Conservation (phyloP, 1,140 invertebrate species). For the Pseudomyrmex pallidus region DNA sequence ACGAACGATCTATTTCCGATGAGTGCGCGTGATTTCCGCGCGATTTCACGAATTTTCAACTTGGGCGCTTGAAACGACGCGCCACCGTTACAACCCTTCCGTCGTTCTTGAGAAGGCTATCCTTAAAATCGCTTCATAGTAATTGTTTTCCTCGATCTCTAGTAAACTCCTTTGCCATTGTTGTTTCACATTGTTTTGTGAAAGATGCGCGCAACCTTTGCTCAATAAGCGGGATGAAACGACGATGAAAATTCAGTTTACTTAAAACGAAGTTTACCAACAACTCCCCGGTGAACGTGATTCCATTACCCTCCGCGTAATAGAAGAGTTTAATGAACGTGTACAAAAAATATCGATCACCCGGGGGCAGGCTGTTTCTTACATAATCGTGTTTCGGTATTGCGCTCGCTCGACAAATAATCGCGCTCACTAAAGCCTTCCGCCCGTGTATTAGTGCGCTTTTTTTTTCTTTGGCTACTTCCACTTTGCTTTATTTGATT, state of each 20-base stretch:
- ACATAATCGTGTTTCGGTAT: background rate
- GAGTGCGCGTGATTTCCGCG: conserved; percentile 20
- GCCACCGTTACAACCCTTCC: background rate
- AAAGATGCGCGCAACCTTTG: background rate
- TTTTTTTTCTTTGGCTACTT: background rate
- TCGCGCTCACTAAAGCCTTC: background rate
- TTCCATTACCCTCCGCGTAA: background rate
- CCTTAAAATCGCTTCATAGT: background rate
- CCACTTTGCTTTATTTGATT: background rate
- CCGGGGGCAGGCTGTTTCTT: background rate
- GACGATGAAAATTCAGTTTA: background rate
- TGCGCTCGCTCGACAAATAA: background rate
- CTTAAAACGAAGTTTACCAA: conserved; percentile 6
- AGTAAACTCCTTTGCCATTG: background rate
- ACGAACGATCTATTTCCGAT: conserved; percentile 70
- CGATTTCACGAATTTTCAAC: conserved; percentile 9
- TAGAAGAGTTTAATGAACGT: conserved; percentile 3
- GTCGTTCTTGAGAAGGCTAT: background rate
- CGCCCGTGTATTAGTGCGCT: background rate
- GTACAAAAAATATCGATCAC: background rate
- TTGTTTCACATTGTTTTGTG: background rate
- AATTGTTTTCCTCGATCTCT: background rate
- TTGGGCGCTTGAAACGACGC: background rate
- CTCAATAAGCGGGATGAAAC: background rate
- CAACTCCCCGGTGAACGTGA: background rate